These are phyloP conservation scores for Xestia xanthographa DNA, from an alignment of 2,888 invertebrate species.

Conservation along the genomic window DNA sequence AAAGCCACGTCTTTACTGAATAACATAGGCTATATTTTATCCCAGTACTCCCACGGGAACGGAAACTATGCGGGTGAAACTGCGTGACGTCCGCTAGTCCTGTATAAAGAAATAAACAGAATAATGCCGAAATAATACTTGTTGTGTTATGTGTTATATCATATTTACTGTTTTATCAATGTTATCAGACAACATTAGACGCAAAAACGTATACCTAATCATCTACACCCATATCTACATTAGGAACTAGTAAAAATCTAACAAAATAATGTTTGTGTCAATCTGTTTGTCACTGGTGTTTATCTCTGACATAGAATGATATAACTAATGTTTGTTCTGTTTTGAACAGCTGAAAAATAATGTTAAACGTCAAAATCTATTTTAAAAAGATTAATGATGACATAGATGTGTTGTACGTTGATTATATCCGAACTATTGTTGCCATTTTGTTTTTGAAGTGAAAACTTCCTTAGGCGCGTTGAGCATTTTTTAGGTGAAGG, in stretches of 20 bases:
- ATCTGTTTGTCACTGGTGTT: slow-evolving; percentile 10
- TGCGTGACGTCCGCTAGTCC: too few species aligned
- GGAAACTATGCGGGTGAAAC: too few species aligned
- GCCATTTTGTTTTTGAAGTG: neutral
- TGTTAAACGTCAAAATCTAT: neutral
- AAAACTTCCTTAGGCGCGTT: too few species aligned
- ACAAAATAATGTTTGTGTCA: slow-evolving; percentile 3
- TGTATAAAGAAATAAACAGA: neutral
- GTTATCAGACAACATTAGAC: slow-evolving; percentile 24
- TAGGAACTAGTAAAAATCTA: slow-evolving; percentile 2
- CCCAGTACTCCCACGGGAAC: too few species aligned
- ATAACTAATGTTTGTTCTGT: neutral
- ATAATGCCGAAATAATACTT: neutral
- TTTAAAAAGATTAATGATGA: neutral
- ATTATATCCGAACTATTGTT: neutral
- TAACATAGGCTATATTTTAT: too few species aligned
- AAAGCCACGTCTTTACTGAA: too few species aligned
- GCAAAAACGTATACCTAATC: slow-evolving; percentile 13
- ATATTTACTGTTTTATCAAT: slow-evolving; percentile 28
- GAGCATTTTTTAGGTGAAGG: too few species aligned
- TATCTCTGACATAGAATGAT: neutral
- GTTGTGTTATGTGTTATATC: neutral
- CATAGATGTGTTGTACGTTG: neutral
- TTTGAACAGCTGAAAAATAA: neutral
- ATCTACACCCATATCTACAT: neutral